Conservation (phyloP, 2,113 vertebrate species). For the Theristicus caerulescens region DNA sequence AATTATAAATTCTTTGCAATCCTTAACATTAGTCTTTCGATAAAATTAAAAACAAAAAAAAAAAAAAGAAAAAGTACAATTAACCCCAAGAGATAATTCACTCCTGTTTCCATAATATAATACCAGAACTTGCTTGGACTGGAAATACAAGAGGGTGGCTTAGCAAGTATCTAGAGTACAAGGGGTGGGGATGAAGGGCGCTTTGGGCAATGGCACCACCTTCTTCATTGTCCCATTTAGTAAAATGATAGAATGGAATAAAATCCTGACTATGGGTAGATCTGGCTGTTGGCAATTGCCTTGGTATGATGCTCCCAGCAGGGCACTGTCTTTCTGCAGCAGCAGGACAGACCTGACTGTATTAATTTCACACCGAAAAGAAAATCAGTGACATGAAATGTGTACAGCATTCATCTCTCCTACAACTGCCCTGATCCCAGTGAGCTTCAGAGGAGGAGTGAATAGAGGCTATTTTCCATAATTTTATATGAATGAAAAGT, state of each 20-base stretch:
- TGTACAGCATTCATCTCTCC: neutral
- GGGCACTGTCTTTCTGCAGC: neutral
- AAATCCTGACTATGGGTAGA: neutral
- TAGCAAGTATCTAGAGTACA: neutral
- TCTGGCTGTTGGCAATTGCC: neutral
- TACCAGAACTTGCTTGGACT: neutral
- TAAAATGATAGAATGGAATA: neutral
- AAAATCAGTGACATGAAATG: neutral
- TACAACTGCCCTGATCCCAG: neutral
- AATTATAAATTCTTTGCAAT: constrained; percentile 52
- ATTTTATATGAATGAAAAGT: neutral
- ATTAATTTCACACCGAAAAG: neutral
- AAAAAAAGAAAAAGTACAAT: neutral
- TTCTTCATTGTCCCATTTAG: neutral
- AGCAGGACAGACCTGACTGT: neutral
- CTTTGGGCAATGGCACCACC: neutral
- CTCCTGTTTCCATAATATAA: neutral
- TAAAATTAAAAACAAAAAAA: neutral
- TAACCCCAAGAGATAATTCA: constrained; percentile 25
- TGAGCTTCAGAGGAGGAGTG: neutral
- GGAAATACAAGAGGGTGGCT: neutral
- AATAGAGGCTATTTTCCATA: neutral
- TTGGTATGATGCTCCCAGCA: neutral
- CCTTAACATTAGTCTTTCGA: neutral
- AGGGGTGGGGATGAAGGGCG: neutral